Evolutionary conservation across 2,113 vertebrate genomes (phyloP), one percentile per base, ranked within the genome.

Genomic region (Pygoscelis antarcticus): DNA sequence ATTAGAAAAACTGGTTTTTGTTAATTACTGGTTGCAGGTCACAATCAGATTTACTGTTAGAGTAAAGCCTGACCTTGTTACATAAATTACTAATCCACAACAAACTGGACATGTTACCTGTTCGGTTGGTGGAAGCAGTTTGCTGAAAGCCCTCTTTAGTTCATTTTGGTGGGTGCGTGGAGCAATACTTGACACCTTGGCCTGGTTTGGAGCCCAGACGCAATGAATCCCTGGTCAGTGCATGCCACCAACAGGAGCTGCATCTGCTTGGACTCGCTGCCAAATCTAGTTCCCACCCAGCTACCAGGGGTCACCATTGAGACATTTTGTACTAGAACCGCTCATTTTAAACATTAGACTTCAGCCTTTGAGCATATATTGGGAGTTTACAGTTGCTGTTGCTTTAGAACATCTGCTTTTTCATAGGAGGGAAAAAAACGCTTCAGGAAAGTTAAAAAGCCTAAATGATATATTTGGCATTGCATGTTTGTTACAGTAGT

Each of bases 361-460:
- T 98, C 97, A 98, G 96, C 89, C 97, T 98, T 96, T 97, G 97
- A 97, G 97, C 89, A 29, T 96, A 88, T 87, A 84, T 93, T 96
- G 93, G 96, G 96, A 96, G 98, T 98, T 98, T 98, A 97, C 83
- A 54, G 93, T 97, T 97, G 98, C 96, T 90, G 92, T 97, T 97
- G 89, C 94, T 98, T 98, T 98, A 97, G 91, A 98, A 96, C 95
- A 97, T 97, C 95, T 98, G 97, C 96, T 97, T 98, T 98, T 98
- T 98, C 95, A 85, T 83, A 97, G 95, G 60, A 97, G 88, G 93
- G 89, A 82, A 91, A 96, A 96, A 97, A 95, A 65, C 1, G 11
- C 83, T 97, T 97, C 71, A 68, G 90, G 91, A 97, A 96, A 98
- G 87, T 96, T 96, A 87, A 98, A 97, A 95, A 93, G 81, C 60